Conservation (phyloP, 2,888 invertebrate genomes). For the Standfussiana lucernea region DNA sequence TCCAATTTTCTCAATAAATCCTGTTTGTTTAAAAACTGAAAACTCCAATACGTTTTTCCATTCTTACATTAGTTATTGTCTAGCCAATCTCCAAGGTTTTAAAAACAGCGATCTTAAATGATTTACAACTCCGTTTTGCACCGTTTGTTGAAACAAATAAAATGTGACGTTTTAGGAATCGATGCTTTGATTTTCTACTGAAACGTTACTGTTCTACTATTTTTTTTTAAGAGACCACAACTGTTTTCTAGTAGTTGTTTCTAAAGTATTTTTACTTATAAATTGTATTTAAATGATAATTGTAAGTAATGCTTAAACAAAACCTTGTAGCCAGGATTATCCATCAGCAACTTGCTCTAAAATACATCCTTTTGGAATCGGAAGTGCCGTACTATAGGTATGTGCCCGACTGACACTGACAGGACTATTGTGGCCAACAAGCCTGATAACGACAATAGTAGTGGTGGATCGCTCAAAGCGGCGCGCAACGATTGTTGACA, state of each 20-base stretch:
- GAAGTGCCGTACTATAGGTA: no score
- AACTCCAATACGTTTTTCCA: slow-evolving; percentile 41
- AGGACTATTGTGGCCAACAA: no score
- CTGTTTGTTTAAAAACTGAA: slow-evolving; percentile 33
- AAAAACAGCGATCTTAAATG: slow-evolving; percentile 39
- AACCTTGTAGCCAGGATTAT: no score
- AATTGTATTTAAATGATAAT: no score
- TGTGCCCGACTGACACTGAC: no score
- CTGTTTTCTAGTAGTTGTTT: neutral
- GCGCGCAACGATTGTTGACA: no score
- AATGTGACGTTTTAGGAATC: slow-evolving; percentile 11
- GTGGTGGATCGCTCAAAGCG: no score
- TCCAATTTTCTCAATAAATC: slow-evolving; percentile 51
- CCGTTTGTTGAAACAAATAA: slow-evolving; percentile 19
- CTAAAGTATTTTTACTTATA: neutral
- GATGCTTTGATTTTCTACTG: slow-evolving; percentile 9
- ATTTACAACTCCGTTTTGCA: slow-evolving; percentile 34
- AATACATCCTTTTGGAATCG: no score
- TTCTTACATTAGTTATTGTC: slow-evolving; percentile 46
- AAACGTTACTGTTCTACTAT: neutral
- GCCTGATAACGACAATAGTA: no score
- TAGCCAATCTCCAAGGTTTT: slow-evolving; percentile 46
- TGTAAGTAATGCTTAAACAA: no score
- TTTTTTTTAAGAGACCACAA: neutral
- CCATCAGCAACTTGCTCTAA: no score